These are phyloP conservation scores for Entomobrya multifasciata DNA, from an alignment of 2,888 invertebrate genomes.

Conservation along the genomic window DNA sequence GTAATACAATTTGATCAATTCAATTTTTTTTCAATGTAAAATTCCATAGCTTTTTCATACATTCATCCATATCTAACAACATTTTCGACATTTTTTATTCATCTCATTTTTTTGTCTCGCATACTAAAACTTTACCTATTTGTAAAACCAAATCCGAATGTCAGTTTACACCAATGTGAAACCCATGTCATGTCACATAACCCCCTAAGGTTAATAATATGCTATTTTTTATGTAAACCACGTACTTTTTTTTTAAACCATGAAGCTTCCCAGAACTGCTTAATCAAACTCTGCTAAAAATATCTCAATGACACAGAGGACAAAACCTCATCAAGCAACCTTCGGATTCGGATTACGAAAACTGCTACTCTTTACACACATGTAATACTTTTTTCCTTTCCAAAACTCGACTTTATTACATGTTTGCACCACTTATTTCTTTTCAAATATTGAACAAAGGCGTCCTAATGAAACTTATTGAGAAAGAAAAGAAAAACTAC, in stretches of 20 bases:
- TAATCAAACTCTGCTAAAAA: slow-evolving; percentile 5
- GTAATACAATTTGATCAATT: too few relatives aligned
- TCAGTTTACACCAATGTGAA: not conserved
- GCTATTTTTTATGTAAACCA: slow-evolving; percentile 21
- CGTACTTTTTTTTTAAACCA: not conserved
- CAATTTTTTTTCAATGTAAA: too few relatives aligned
- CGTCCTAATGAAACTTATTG: slow-evolving; percentile 25
- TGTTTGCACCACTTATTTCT: not conserved
- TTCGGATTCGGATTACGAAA: not conserved
- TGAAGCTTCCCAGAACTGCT: not conserved
- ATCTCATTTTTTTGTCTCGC: too few relatives aligned
- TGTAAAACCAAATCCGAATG: too few relatives aligned
- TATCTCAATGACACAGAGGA: not conserved
- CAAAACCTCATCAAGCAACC: not conserved
- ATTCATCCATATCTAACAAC: too few relatives aligned
- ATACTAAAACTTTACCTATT: too few relatives aligned
- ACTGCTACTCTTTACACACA: slow-evolving; percentile 8
- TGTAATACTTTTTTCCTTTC: slow-evolving; percentile 8
- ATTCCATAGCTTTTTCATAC: too few relatives aligned
- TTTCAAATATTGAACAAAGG: slow-evolving; percentile 21
- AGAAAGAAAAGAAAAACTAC: not conserved
- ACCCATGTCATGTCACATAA: not conserved
- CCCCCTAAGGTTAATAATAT: slow-evolving; percentile 7
- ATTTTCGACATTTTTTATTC: too few relatives aligned
- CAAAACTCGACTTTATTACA: slow-evolving; percentile 17